A percentile compares a stretch with the other conserved stretches of the same genome.
Evolutionary conservation across 2,797 vertebrate genomes (phyloP).

Genomic region (Menidia menidia): DNA sequence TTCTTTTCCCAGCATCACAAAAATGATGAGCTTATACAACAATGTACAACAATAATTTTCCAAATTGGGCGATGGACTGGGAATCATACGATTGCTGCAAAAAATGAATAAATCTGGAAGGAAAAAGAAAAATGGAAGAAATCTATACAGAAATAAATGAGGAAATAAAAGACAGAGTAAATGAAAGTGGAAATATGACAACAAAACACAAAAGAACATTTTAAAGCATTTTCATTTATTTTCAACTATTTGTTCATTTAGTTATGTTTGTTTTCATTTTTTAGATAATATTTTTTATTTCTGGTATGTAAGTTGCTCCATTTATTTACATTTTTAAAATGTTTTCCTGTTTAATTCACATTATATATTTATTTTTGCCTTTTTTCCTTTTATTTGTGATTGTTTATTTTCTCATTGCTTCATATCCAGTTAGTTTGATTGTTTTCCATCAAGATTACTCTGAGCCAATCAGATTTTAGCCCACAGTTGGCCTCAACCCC

Average conservation of each 20-base stretch:
- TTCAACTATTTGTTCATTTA: not conserved
- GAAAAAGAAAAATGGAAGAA: not conserved
- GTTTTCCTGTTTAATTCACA: not conserved
- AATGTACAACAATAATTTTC: no score
- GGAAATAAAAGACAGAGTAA: not conserved
- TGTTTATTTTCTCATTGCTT: not conserved
- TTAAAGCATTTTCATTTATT: not conserved
- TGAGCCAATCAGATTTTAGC: not conserved
- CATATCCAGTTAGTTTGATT: not conserved
- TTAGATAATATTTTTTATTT: not conserved
- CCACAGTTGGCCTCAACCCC: not conserved
- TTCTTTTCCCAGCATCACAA: not conserved
- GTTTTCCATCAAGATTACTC: not conserved
- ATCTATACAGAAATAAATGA: not conserved
- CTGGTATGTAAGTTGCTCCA: not conserved
- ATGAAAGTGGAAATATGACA: not conserved
- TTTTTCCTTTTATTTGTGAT: not conserved
- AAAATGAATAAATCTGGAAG: not conserved
- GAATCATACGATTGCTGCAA: not conserved
- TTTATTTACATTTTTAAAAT: not conserved
- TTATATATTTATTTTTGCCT: not conserved
- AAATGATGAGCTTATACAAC: not conserved
- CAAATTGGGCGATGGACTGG: no score
- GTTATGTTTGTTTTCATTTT: not conserved
- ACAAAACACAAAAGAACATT: not conserved